Conservation (phyloP, 2,797 vertebrate genomes). For the Alectoris magna region DNA sequence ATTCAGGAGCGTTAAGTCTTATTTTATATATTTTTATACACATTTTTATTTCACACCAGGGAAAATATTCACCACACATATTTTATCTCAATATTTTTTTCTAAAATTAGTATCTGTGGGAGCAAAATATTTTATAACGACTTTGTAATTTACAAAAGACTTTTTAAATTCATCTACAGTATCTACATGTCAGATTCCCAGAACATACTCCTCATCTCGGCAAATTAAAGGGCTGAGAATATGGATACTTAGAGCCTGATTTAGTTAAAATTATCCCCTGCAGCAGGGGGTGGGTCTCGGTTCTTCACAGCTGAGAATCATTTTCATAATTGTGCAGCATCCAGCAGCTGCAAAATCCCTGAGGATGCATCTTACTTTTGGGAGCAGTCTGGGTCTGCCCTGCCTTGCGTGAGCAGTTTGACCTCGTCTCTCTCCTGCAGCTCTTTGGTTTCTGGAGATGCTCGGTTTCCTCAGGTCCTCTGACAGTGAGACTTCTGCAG, state of each 20-base stretch:
- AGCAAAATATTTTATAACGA: slow-evolving; percentile 45
- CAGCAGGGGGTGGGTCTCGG: slow-evolving; percentile 56
- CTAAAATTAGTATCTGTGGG: slow-evolving; percentile 20
- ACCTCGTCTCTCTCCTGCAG: background rate
- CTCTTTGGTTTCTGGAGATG: background rate
- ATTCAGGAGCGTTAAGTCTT: background rate
- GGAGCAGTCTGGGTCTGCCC: slow-evolving; percentile 5
- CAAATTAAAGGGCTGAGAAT: slow-evolving; percentile 65
- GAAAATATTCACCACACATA: background rate
- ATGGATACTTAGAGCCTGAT: slow-evolving; percentile 55
- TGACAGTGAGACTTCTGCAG: background rate
- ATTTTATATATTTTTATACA: background rate
- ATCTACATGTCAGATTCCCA: slow-evolving; percentile 37
- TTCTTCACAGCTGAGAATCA: slow-evolving; percentile 65
- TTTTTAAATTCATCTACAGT: slow-evolving; percentile 12
- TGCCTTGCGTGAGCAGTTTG: background rate
- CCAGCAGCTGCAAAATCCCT: slow-evolving; percentile 66
- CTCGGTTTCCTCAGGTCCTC: background rate
- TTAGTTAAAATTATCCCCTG: slow-evolving; percentile 67
- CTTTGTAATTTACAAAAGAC: slow-evolving; percentile 23
- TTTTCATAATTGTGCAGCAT: slow-evolving; percentile 62
- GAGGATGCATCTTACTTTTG: slow-evolving; percentile 54
- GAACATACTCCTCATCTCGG: slow-evolving; percentile 36
- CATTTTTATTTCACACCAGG: background rate
- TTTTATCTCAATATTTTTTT: background rate